These are phyloP conservation scores for Oscheius sp. DNA, from an alignment of 2,888 invertebrate genomes.

Conservation along the genomic window DNA sequence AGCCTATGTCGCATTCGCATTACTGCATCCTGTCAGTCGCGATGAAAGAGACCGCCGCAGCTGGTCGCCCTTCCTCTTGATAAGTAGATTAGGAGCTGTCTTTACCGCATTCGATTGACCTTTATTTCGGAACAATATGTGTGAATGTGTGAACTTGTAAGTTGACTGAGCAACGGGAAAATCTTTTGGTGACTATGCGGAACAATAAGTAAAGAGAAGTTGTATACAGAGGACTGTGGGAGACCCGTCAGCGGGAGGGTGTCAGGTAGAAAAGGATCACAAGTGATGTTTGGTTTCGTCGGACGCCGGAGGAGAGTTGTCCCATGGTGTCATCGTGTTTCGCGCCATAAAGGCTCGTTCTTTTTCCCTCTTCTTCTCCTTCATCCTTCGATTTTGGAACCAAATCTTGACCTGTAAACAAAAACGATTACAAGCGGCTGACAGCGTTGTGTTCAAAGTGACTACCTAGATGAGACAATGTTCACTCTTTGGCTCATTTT, in stretches of 20 bases:
- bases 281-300: conserved; percentile 32
- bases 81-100: conserved; percentile 38
- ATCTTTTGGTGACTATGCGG: not conserved
- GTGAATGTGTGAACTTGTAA: not conserved
- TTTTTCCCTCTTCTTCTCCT: conserved; percentile 95
- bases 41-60: conserved; percentile 34
- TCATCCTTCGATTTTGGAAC: conserved; percentile 99
- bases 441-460: too few species aligned
- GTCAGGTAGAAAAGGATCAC: not conserved
- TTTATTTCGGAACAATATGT: conserved; percentile 3
- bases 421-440: not conserved
- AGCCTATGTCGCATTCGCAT: conserved; percentile 16
- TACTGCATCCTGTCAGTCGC: conserved; percentile 32
- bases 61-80: conserved; percentile 35
- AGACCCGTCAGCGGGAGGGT: not conserved
- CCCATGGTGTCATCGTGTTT: conserved; percentile 44
- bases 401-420: conserved; percentile 82
- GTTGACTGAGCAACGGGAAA: not conserved
- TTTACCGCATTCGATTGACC: conserved; percentile 30
- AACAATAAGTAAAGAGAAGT: conserved; percentile 5
- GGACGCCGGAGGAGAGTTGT: conserved; percentile 50
- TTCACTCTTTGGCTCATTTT: too few species aligned
- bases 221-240: not conserved
- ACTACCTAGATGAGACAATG: too few species aligned
- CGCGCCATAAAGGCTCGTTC: conserved; percentile 77